These are phyloP conservation scores for Branchinecta sandiegonensis DNA, from an alignment of 2,888 invertebrate species.

Conservation along the genomic window DNA sequence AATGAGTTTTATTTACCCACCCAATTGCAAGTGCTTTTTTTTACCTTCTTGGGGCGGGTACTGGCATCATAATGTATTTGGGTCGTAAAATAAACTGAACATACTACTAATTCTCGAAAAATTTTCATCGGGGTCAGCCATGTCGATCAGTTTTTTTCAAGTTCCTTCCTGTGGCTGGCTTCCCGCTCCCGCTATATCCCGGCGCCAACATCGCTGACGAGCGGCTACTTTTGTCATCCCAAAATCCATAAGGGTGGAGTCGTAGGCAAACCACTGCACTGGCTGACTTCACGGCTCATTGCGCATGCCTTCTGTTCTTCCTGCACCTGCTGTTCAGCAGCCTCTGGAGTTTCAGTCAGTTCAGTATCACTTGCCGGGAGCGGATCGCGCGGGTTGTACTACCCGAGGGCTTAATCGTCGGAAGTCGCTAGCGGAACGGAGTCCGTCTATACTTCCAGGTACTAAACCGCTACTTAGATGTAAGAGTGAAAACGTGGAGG, in stretches of 20 bases:
- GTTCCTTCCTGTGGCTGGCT: too few species aligned
- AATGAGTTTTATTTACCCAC: too few species aligned
- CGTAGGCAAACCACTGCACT: neutral
- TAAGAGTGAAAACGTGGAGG: neutral
- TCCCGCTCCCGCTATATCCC: too few species aligned
- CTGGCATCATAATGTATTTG: too few species aligned
- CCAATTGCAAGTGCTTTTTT: too few species aligned
- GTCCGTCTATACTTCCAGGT: constrained; percentile 1
- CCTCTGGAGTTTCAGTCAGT: neutral
- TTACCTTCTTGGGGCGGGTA: too few species aligned
- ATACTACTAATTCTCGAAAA: too few species aligned
- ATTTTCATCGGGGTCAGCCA: too few species aligned
- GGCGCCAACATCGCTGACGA: too few species aligned
- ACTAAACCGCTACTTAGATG: neutral
- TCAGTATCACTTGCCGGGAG: neutral
- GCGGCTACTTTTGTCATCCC: neutral
- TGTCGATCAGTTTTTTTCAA: too few species aligned
- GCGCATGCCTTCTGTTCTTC: constrained; percentile 15
- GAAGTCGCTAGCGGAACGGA: constrained; percentile 9
- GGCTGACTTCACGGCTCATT: constrained; percentile 5
- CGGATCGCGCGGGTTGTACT: neutral
- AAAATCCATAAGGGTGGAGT: constrained; percentile 15
- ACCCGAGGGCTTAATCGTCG: constrained; percentile 4
- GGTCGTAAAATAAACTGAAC: too few species aligned
- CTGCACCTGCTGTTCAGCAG: neutral